These are phyloP conservation scores for Lysiphlebus fabarum DNA, from an alignment of 1,140 invertebrate genomes.

Conservation along the genomic window DNA sequence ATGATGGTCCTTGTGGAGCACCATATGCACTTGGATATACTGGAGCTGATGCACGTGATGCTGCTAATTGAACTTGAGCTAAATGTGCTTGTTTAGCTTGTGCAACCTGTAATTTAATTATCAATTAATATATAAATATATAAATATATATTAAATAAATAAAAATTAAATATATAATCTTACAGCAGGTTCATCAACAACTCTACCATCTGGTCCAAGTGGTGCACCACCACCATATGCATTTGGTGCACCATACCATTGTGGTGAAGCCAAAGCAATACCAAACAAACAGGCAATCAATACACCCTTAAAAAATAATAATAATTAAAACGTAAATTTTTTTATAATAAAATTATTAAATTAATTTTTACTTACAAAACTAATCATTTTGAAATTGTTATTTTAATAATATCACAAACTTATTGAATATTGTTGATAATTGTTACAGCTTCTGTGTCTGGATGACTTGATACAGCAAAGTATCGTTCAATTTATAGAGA, in stretches of 20 bases:
- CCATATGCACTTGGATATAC: too few relatives aligned
- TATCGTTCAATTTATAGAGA: conserved; percentile 54
- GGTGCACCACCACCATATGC: conserved; percentile 36
- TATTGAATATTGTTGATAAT: conserved; percentile 3
- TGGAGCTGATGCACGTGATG: too few relatives aligned
- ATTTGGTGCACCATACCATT: conserved; percentile 29
- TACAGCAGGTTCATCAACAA: conserved; percentile 59
- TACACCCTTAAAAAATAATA: conserved; percentile 34
- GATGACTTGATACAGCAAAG: conserved; percentile 35
- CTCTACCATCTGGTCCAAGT: conserved; percentile 57
- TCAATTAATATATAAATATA: too few relatives aligned
- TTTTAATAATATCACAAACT: not conserved
- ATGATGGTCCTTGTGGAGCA: too few relatives aligned
- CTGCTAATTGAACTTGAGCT: too few relatives aligned
- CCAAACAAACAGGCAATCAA: conserved; percentile 28
- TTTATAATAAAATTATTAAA: not conserved
- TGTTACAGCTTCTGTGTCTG: conserved; percentile 28
- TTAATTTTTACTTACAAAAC: conserved; percentile 32
- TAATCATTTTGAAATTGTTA: conserved; percentile 29
- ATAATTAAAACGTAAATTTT: conserved; percentile 12
- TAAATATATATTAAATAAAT: too few relatives aligned
- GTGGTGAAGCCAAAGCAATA: conserved; percentile 35
- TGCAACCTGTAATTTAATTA: too few relatives aligned
- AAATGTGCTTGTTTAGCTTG: too few relatives aligned
- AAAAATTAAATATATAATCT: too few relatives aligned